Base-by-base conservation (phyloP, 2,113 vertebrate species). In the Percina caprodes region DNA sequence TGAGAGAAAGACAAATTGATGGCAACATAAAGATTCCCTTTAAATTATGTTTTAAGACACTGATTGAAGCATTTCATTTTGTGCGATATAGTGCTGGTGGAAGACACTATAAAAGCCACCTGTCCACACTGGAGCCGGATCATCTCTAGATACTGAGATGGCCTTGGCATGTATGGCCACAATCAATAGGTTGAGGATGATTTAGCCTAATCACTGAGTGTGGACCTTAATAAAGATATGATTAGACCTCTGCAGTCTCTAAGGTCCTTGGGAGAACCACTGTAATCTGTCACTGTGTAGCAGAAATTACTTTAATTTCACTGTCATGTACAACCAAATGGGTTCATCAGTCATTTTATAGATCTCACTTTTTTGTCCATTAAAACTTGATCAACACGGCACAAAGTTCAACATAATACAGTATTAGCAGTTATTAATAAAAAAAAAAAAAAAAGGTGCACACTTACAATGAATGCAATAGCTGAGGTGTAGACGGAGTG, bases 401-500 rank as follows among this genome's bases (percentile, higher is more conserved):
- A 58, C 51, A 58, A 8, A 7, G 48, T 30, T 26, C 16, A 24
- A 56, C 42, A 26, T 14, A 21, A 30, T 15, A 12, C 6, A 39
- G 9, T 12, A 0, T 23, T 33, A 21, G 23, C 54, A 55, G 18
- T 24, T 15, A 15, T 33, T 45, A 39, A 52, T 3, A 24, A 3
- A 59, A 5, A n/a, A n/a, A n/a, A n/a, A n/a, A n/a, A n/a, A n/a
- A n/a, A 14, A 42, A 30, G 48, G 79, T 30, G 42, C 12, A 30
- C n/a, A 96, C 97, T 98, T 92, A 98, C 97, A 94, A 98, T 98
- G 95, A 98, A 98, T 96, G 97, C 97, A 95, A 99, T 98, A 90
- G 97, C 98, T 82, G 98, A 99, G 78, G 98, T 99, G 95, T 99
- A 99, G 88, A 98, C 94, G 9, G 98, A 99, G 95, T 98, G 96